Evolutionary conservation across 2,113 vertebrate genomes (phyloP).

Genomic region (Zootoca vivipara): DNA sequence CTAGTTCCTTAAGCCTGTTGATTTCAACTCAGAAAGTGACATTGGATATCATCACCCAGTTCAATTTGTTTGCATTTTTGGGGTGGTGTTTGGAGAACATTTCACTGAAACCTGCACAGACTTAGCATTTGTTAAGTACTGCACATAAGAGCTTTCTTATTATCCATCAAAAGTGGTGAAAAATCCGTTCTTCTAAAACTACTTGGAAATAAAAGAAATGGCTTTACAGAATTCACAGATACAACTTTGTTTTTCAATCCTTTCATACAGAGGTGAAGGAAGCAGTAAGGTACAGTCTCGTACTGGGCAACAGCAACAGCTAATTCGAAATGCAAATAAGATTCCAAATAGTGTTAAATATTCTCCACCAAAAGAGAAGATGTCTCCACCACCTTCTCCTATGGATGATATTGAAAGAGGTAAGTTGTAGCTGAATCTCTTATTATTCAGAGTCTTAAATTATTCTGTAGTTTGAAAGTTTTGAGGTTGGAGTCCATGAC

Average conservation of each 20-base stretch:
- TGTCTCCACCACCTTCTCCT: conserved; percentile 83
- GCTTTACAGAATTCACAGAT: not conserved
- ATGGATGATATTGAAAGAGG: conserved; percentile 98
- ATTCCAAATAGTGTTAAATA: conserved; percentile 77
- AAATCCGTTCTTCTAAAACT: not conserved
- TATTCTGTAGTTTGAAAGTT: not conserved
- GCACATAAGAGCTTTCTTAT: not conserved
- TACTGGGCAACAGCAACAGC: conserved; percentile 79
- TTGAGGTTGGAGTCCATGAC: not conserved
- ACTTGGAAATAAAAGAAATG: conserved; percentile 22
- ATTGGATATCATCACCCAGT: not conserved
- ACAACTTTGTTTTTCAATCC: conserved; percentile 15
- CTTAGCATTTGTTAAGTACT: not conserved
- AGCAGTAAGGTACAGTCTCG: conserved; percentile 94
- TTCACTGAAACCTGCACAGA: not conserved
- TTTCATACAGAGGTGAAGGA: conserved; percentile 86
- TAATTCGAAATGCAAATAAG: conserved; percentile 76
- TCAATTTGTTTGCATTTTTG: not conserved
- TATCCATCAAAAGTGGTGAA: not conserved
- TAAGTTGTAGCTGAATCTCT: conserved; percentile 60
- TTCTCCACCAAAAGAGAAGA: conserved; percentile 82
- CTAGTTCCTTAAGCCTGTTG: too few species aligned
- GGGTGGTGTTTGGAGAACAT: too few species aligned
- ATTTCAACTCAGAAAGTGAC: too few species aligned
- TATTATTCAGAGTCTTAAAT: not conserved